These are phyloP conservation scores for Aphyosemion australe DNA, from an alignment of 2,113 vertebrate species.

Conservation along the genomic window DNA sequence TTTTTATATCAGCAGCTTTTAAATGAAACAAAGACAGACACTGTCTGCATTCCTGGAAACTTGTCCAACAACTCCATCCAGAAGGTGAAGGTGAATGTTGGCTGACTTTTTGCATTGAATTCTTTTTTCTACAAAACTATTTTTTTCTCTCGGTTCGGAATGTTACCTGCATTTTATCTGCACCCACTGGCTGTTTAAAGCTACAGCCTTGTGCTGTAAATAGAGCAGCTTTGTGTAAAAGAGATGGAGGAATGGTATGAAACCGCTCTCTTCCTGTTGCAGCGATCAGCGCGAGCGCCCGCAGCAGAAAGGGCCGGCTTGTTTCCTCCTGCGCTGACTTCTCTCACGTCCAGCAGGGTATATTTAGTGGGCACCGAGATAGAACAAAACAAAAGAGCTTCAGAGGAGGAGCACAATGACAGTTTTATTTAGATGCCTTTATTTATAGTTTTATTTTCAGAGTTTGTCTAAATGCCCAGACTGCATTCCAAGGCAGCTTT, in stretches of 20 bases:
- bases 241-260: conserved; percentile 49
- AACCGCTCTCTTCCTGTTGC: conserved; percentile 47
- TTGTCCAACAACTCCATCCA: not conserved
- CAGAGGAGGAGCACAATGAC: not conserved
- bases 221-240: conserved; percentile 66
- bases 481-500: not conserved
- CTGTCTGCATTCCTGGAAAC: too few species aligned
- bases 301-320: conserved; percentile 28
- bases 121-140: conserved; percentile 28
- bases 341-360: conserved; percentile 13
- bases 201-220: conserved; percentile 43
- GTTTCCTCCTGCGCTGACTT: conserved; percentile 46
- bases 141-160: conserved; percentile 25
- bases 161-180: conserved; percentile 32
- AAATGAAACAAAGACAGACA: too few species aligned
- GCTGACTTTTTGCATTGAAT: conserved; percentile 15
- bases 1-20: too few species aligned
- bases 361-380: conserved; percentile 36
- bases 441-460: conserved; percentile 6
- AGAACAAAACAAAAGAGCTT: not conserved
- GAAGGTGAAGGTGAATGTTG: conserved; percentile 27
- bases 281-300: conserved; percentile 21
- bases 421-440: not conserved
- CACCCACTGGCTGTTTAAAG: conserved; percentile 35
- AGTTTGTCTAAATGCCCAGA: conserved; percentile 3